Percentiles rank a stretch among this genome's conserved stretches.
Evolutionary conservation across 2,888 invertebrate species (phyloP).

Genomic region (Vesta saturnalis): DNA sequence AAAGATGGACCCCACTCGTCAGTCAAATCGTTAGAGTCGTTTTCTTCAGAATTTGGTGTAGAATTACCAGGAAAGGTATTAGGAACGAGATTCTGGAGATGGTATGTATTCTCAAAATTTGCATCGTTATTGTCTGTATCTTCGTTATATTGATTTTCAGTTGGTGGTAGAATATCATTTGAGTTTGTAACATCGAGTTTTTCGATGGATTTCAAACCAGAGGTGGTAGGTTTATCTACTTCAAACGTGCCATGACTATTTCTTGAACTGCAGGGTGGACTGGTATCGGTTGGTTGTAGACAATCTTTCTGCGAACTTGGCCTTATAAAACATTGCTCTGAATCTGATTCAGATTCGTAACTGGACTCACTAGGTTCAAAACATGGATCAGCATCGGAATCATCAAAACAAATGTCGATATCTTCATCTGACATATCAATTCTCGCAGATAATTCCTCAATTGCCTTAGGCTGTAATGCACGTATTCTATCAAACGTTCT

Average conservation of each 20-base stretch:
- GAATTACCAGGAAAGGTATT: neutral
- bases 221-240: too few relatives aligned
- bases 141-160: too few relatives aligned
- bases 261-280: neutral
- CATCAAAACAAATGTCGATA: neutral
- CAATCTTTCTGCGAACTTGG: neutral
- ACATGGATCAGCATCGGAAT: neutral
- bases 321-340: too few relatives aligned
- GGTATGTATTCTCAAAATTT: neutral
- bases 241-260: neutral
- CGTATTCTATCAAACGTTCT: neutral
- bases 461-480: neutral
- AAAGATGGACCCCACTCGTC: neutral
- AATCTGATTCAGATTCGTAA: neutral
- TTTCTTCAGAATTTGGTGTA: too few relatives aligned
- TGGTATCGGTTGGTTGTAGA: neutral
- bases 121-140: too few relatives aligned
- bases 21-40: neutral
- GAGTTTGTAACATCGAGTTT: too few relatives aligned
- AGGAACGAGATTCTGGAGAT: neutral
- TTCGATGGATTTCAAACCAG: too few relatives aligned
- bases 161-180: too few relatives aligned
- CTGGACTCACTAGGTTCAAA: neutral
- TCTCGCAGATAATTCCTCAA: neutral
- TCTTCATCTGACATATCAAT: neutral